Conservation (phyloP, 1,140 invertebrate genomes). For the Calliopsis andreniformis region DNA sequence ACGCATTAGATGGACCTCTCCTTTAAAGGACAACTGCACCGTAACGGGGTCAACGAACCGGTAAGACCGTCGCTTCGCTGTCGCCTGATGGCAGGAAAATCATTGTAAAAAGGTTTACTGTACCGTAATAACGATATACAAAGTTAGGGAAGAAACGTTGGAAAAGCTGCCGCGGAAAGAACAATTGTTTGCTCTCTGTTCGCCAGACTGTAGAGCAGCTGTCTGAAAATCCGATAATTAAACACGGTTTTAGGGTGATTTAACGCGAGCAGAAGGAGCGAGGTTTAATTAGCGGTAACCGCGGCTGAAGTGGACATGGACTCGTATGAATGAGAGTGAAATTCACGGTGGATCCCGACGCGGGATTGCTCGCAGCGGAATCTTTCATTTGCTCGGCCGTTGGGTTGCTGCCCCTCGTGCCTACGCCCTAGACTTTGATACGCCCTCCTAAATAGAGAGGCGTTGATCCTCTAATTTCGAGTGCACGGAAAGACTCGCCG, state of each 20-base stretch:
- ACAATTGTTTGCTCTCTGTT: background rate
- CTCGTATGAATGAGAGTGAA: background rate
- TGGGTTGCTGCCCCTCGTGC: background rate
- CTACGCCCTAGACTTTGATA: background rate
- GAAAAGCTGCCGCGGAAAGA: background rate
- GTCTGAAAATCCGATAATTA: constrained; percentile 5
- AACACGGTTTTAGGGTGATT: background rate
- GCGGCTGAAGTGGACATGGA: background rate
- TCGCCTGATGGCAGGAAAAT: constrained; percentile 31
- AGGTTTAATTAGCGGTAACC: constrained; percentile 35
- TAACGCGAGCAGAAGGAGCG: background rate
- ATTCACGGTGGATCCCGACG: background rate
- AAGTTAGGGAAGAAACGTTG: background rate
- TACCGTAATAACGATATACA: background rate
- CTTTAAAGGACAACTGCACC: constrained; percentile 12
- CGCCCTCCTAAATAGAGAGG: constrained; percentile 1
- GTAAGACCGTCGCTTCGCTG: background rate
- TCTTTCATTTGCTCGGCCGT: constrained; percentile 17
- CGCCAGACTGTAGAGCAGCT: background rate
- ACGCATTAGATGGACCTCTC: background rate
- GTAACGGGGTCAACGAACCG: constrained; percentile 35
- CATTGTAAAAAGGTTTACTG: background rate
- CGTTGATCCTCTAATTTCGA: constrained; percentile 1
- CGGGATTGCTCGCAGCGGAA: background rate
- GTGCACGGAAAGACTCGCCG: background rate